Base-by-base conservation (phyloP, 1,140 invertebrate species). In the Magallana angulata region DNA sequence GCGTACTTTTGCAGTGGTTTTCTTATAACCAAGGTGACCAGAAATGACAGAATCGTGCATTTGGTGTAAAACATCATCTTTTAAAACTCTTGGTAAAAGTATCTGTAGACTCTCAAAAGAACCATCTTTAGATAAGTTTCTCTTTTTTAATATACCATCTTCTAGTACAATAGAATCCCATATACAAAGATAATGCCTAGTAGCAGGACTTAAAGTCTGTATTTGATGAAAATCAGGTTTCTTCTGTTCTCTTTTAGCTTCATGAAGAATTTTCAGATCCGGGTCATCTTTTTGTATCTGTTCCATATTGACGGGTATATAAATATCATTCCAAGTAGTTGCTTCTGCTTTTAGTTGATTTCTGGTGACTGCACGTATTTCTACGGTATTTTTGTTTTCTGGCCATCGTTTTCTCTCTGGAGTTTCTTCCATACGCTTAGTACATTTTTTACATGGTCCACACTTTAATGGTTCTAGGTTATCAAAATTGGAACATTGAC, bases 1-100 rank as follows among this genome's bases (percentile, higher is more conserved):
- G 11, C 68, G 18, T 36, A 36, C 36, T 60, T 88, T 90, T n/a
- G 80, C 64, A 64, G 48, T 56, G 2, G 89, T 91, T 64, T 90
- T 92, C 57, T 88, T 85, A 30, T 8, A 57, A 6, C 90, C 87
- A 14, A 91, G 58, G 57, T 91, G 90, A 6, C 90, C 90, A 56
- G 82, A 80, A 7, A 82, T 14, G 1, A 88, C 57, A 18, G 71
- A 80, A 56, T 88, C 81, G 60, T 91, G 90, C 86, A 36, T 36
- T 36, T 36, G 36, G 1, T 36, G 36, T 36, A 36, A 36, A 36
- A 36, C 36, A 36, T 36, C 36, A 36, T 36, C 36, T 36, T 36
- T 36, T 36, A 36, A 36, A 5, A 36, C 36, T 36, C 36, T 36
- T 36, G 36, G 1, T 36, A 36, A 36, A 36, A 36, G 24, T 12